These are phyloP conservation scores for Dolichomitus sp. DNA, from an alignment of 2,888 invertebrate species.

Conservation along the genomic window DNA sequence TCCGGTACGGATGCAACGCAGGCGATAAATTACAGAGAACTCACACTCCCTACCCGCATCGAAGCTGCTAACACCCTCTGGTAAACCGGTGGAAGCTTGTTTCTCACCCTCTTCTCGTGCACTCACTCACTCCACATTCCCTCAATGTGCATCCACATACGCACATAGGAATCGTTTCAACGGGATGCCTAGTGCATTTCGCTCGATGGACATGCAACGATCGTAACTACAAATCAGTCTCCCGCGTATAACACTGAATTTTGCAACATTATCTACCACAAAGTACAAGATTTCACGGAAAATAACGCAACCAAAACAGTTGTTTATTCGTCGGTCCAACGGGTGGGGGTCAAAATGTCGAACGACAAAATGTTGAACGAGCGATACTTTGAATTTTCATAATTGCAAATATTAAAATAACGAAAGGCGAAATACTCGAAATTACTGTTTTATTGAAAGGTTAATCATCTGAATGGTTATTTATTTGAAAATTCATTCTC, in stretches of 20 bases:
- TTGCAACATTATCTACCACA: slow-evolving; percentile 42
- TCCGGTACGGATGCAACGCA: slow-evolving; percentile 79
- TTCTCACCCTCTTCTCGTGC: slow-evolving; percentile 75
- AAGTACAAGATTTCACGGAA: slow-evolving; percentile 43
- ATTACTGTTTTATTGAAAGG: no score
- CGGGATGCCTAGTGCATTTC: slow-evolving; percentile 1
- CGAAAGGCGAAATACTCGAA: no score
- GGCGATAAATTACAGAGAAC: slow-evolving; percentile 80
- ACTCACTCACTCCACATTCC: slow-evolving; percentile 31
- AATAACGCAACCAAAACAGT: slow-evolving; percentile 15
- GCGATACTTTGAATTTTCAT: no score
- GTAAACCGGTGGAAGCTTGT: slow-evolving; percentile 72
- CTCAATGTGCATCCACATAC: slow-evolving; percentile 16
- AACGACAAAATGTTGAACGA: no score
- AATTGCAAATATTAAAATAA: no score
- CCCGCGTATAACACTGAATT: slow-evolving; percentile 37
- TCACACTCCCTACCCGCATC: slow-evolving; percentile 72
- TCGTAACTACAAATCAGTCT: slow-evolving; percentile 45
- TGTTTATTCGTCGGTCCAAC: slow-evolving; percentile 11
- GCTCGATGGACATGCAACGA: slow-evolving; percentile 18
- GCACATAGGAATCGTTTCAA: slow-evolving; percentile 49
- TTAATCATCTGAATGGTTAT: no score
- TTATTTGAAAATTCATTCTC: no score
- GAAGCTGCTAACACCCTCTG: slow-evolving; percentile 57
- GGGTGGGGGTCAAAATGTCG: no score